phyloP scores from a whole-genome alignment of 2,797 vertebrate species.

The Staurois parvus region DNA sequence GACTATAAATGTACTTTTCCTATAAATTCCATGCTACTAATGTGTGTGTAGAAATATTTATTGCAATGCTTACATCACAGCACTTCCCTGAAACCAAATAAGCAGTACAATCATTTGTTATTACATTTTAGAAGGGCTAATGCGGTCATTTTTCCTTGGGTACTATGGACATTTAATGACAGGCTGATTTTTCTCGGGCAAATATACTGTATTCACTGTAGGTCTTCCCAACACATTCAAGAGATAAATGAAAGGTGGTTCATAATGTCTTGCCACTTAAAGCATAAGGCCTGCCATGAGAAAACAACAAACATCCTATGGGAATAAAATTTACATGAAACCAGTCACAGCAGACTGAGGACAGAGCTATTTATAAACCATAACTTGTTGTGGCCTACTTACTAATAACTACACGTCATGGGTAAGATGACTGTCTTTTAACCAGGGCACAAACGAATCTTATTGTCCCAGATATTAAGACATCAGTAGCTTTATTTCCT shows the following conservation, averaged over 20 bases:
- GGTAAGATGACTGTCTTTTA: background rate
- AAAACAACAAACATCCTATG: conserved; percentile 18
- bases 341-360: conserved; percentile 4
- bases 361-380: conserved; percentile 27
- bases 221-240: conserved; percentile 1
- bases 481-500: background rate
- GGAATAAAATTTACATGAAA: conserved; percentile 19
- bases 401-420: conserved; percentile 21
- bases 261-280: background rate
- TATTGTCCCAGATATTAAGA: conserved; percentile 29
- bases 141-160: conserved; percentile 18
- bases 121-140: conserved; percentile 15
- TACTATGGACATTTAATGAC: conserved; percentile 27
- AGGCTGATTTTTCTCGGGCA: background rate
- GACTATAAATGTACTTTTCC: background rate
- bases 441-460: conserved; percentile 3
- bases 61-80: conserved; percentile 14
- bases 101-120: conserved; percentile 2
- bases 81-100: conserved; percentile 13
- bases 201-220: conserved; percentile 20
- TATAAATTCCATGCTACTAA: conserved; percentile 10
- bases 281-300: background rate
- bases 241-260: conserved; percentile 17
- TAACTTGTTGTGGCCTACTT: conserved; percentile 34
- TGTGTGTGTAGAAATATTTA: conserved; percentile 2